phyloP scores from a whole-genome alignment of 2,797 vertebrate genomes.

The Ctenopoma kingsleyae region DNA sequence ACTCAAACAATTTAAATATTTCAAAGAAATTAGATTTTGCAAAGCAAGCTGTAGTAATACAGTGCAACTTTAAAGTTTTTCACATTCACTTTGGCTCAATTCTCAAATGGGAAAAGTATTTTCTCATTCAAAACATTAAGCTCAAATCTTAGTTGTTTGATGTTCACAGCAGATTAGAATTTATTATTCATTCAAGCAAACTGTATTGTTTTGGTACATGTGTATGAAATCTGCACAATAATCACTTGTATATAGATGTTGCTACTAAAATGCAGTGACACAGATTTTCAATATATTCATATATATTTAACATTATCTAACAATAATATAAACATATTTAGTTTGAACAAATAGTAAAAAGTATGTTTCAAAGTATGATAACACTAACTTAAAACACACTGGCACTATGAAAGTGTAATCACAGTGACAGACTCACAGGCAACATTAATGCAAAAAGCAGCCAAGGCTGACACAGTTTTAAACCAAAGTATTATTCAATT shows the following conservation, averaged over 20 bases:
- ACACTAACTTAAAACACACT: not conserved
- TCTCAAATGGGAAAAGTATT: too few relatives aligned
- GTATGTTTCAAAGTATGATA: constrained; percentile 2
- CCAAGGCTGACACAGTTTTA: constrained; percentile 28
- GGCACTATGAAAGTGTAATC: constrained; percentile 1
- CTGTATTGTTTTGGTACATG: too few relatives aligned
- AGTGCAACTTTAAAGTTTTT: not conserved
- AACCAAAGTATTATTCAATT: constrained; percentile 54
- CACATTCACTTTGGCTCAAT: too few relatives aligned
- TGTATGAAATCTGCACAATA: too few relatives aligned
- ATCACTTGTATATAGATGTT: too few relatives aligned
- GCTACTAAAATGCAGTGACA: not conserved
- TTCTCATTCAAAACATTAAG: too few relatives aligned
- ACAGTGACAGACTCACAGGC: constrained; percentile 10
- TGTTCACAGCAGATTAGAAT: too few relatives aligned
- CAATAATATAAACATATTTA: too few relatives aligned
- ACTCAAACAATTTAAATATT: constrained; percentile 3
- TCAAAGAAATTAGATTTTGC: constrained; percentile 27
- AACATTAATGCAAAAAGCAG: constrained; percentile 22
- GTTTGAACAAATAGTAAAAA: not conserved
- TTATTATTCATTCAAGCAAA: not conserved
- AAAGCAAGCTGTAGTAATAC: constrained; percentile 7
- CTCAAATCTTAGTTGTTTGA: too few relatives aligned
- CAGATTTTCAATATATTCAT: not conserved
- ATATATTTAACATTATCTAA: too few relatives aligned